Percentiles rank a stretch among this genome's conserved stretches.
phyloP scores from a whole-genome alignment of 2,113 vertebrate species.

The Empidonax traillii region DNA sequence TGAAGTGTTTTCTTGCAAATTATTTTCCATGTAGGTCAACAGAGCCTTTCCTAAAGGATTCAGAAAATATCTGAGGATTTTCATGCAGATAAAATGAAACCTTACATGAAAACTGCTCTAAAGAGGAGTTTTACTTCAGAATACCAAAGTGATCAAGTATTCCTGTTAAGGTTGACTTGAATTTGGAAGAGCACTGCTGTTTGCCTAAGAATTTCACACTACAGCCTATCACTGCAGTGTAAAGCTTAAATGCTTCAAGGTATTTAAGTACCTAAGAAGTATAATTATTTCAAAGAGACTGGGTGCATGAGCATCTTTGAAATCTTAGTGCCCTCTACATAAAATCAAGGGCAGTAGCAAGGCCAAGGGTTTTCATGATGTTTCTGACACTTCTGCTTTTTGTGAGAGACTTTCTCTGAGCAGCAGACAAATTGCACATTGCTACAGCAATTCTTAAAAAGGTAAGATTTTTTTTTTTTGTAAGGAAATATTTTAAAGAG shows the following conservation, averaged over 20 bases:
- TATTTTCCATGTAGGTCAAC: conserved; percentile 14
- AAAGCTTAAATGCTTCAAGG: neutral
- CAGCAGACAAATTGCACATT: neutral
- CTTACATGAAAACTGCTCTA: neutral
- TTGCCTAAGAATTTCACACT: neutral
- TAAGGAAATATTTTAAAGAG: neutral
- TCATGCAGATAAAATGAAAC: neutral
- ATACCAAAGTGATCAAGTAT: neutral
- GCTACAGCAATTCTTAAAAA: neutral
- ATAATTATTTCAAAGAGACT: neutral
- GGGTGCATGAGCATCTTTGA: neutral
- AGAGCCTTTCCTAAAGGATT: neutral
- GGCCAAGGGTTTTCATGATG: neutral
- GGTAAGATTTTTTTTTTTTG: neutral
- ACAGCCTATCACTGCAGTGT: neutral
- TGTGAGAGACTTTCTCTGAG: neutral
- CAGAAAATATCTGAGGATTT: neutral
- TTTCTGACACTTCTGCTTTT: neutral
- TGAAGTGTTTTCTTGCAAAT: conserved; percentile 2
- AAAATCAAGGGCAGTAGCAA: neutral
- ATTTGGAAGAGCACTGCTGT: neutral
- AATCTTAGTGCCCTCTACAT: neutral
- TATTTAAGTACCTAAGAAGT: neutral
- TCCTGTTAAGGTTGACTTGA: neutral
- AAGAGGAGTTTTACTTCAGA: neutral